Evolutionary conservation across 92 coral and sea anemone genomes (phyloP).

Genomic region (Blastomussa wellsi): DNA sequence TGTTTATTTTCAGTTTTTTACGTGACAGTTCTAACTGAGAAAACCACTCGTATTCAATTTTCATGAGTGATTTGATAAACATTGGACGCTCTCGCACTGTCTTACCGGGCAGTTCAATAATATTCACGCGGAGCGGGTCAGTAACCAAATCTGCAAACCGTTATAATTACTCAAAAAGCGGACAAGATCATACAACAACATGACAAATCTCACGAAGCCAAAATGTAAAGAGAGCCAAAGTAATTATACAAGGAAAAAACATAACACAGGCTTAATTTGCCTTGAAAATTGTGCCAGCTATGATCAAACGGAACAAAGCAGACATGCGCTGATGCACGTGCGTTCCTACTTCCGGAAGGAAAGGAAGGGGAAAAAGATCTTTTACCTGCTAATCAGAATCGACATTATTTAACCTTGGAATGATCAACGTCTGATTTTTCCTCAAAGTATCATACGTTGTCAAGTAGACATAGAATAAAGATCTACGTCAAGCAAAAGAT

Average conservation of each 20-base stretch:
- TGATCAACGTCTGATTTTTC: not conserved
- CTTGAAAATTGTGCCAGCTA: not conserved
- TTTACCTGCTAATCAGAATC: not conserved
- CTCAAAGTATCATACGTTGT: not conserved
- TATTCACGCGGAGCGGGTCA: not conserved
- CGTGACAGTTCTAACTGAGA: not conserved
- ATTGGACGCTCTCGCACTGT: not conserved
- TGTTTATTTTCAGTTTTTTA: not conserved
- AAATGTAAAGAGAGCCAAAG: not conserved
- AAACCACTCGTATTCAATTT: not conserved
- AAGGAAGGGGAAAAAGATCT: too few species aligned
- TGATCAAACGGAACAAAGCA: not conserved
- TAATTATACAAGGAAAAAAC: not conserved
- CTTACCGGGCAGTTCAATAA: too few species aligned
- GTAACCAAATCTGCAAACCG: not conserved
- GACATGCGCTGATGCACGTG: not conserved
- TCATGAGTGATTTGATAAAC: not conserved
- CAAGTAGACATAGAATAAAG: not conserved
- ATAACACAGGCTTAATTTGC: not conserved
- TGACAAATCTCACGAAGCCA: not conserved
- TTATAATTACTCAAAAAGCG: not conserved
- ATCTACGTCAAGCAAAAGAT: not conserved
- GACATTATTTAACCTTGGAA: not conserved
- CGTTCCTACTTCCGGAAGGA: not conserved
- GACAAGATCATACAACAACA: slow-evolving; percentile 1